These are phyloP conservation scores for Schlechtendalia chinensis DNA, from an alignment of 1,140 invertebrate genomes.

Conservation along the genomic window DNA sequence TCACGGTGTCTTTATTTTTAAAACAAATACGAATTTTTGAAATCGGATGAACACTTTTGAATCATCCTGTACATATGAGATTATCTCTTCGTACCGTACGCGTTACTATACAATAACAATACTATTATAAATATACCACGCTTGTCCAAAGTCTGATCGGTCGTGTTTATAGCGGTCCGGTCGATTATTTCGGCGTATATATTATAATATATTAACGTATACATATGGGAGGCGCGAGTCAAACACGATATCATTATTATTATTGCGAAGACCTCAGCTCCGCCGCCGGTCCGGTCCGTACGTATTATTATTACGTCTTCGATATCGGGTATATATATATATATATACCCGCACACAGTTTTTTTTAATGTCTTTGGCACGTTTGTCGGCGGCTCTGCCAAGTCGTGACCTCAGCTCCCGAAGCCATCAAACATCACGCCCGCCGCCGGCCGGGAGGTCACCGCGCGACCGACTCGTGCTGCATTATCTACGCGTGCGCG, in stretches of 20 bases:
- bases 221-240: not conserved
- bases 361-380: conserved; percentile 31
- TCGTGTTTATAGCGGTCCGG: not conserved
- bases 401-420: conserved; percentile 31
- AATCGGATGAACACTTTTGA: too few relatives aligned
- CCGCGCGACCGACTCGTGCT: not conserved
- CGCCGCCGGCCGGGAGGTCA: conserved; percentile 3
- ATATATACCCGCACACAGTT: not conserved
- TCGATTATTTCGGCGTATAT: too few relatives aligned
- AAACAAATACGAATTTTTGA: too few relatives aligned
- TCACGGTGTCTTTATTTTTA: too few relatives aligned
- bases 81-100: too few relatives aligned
- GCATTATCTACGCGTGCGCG: too few relatives aligned
- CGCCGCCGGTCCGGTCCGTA: not conserved
- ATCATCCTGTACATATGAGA: too few relatives aligned
- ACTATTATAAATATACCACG: not conserved
- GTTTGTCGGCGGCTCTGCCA: conserved; percentile 24
- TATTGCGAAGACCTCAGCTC: not conserved
- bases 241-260: not conserved
- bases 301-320: too few relatives aligned
- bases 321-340: too few relatives aligned
- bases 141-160: not conserved
- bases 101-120: not conserved
- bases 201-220: too few relatives aligned
- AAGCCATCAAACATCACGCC: not conserved